Base-by-base conservation (phyloP, 92 coral and sea anemone genomes). In the Micromussa lordhowensis region DNA sequence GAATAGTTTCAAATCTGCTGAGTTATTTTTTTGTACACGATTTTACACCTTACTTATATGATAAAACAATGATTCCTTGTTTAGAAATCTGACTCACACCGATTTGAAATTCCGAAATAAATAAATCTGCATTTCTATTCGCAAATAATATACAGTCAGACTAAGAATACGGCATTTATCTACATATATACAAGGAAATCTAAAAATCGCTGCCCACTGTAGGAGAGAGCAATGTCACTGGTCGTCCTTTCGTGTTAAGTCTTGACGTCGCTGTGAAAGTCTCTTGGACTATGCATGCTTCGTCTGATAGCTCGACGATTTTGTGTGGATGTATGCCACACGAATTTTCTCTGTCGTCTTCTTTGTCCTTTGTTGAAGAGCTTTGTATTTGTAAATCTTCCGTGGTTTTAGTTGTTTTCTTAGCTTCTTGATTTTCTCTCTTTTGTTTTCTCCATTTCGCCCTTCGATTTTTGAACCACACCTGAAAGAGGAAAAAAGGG, bases 381-480 rank as follows among this genome's bases (percentile, higher is more conserved):
- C 80, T 75, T 21, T 69, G 49, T 51, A 28, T 28, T 35, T 11
- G 82, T 29, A 73, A 81, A 29, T 83, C 69, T 58, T 75, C 31
- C 58, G 91, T 44, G 10, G 80, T 69, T 19, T 80, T 24, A 68
- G 88, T 79, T 54, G 81, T 69, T 61, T 51, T 95, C 64, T 95
- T 95, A 29, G 93, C 77, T 9, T 89, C 92, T 72, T 90, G 89
- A 28, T 91, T 93, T 75, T 98, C 99, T 12, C 99, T 93, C 77
- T 93, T 98, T 83, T 94, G 95, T 80, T 98, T 98, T 87, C 99
- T 95, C 97, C 98, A 98, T 80, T 98, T 98, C 57, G 99, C 99
- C 83, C 99, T 93, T 75, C 99, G 92, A 82, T 98, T 98, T 87
- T 98, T 98, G 82, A 98, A 98, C 99, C 99, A 98, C 13, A 98